Conservation (phyloP, 1,140 invertebrate species). For the Bombus sylvicola region DNA sequence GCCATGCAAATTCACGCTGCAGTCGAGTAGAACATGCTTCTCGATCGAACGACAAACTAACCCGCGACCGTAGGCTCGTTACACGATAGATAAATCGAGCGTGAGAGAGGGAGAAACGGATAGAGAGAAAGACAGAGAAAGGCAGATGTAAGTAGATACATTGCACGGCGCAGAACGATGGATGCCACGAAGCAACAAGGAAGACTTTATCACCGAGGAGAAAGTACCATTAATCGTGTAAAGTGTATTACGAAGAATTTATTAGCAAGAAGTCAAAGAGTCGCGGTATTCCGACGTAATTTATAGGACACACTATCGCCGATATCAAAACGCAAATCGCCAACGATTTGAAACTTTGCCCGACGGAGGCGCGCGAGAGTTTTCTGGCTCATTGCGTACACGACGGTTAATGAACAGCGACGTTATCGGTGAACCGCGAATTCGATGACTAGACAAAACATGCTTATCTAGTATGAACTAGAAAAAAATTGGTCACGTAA, state of each 20-base stretch:
- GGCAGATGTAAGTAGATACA: neutral
- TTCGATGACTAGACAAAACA: slow-evolving; percentile 39
- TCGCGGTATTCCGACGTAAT: slow-evolving; percentile 42
- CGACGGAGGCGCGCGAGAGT: neutral
- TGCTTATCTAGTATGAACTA: slow-evolving; percentile 18
- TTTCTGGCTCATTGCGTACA: neutral
- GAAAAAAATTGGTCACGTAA: neutral
- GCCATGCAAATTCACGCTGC: slow-evolving; percentile 46
- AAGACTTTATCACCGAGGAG: slow-evolving; percentile 55
- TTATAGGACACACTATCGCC: slow-evolving; percentile 25
- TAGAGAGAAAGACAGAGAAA: slow-evolving; percentile 8
- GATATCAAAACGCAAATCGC: slow-evolving; percentile 32
- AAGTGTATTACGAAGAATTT: slow-evolving; percentile 59
- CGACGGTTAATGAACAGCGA: slow-evolving; percentile 27
- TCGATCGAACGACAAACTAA: slow-evolving; percentile 29
- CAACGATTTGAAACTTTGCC: slow-evolving; percentile 10
- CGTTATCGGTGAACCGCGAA: slow-evolving; percentile 37
- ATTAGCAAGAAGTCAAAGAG: slow-evolving; percentile 45
- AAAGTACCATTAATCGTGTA: slow-evolving; percentile 65
- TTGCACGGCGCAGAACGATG: slow-evolving; percentile 22
- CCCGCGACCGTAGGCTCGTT: neutral
- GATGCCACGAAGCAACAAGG: slow-evolving; percentile 29
- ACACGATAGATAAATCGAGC: slow-evolving; percentile 49
- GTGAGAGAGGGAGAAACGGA: neutral
- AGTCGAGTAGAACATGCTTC: slow-evolving; percentile 14